These are phyloP conservation scores for Melanotaenia parkinsoni DNA, from an alignment of 2,797 vertebrate species.

Conservation along the genomic window DNA sequence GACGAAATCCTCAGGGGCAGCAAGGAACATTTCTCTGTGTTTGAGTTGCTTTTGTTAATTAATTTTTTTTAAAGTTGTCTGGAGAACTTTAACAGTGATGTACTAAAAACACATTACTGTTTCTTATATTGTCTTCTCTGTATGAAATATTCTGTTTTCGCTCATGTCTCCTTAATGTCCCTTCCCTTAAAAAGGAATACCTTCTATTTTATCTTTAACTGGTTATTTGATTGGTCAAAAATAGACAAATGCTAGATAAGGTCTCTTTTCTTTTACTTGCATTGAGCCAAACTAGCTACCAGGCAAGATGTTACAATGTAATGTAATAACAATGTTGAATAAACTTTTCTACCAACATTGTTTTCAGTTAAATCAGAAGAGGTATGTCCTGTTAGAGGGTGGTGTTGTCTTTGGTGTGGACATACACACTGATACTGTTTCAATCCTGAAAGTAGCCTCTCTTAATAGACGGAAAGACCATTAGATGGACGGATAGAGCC, in stretches of 20 bases:
- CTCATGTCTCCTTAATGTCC: background rate
- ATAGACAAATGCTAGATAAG: background rate
- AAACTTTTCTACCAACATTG: background rate
- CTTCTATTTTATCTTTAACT: background rate
- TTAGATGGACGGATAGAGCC: background rate
- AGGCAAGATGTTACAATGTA: background rate
- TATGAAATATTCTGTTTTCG: background rate
- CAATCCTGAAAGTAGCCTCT: background rate
- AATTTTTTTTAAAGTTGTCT: too few species aligned
- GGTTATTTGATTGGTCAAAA: background rate
- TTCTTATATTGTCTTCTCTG: background rate
- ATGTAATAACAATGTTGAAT: background rate
- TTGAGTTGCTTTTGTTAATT: background rate
- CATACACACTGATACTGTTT: background rate
- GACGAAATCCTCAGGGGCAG: background rate
- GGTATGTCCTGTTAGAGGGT: background rate
- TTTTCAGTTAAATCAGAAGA: background rate
- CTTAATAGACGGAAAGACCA: too few species aligned
- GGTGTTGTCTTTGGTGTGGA: background rate
- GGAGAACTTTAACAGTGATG: background rate
- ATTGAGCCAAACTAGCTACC: background rate
- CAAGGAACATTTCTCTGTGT: background rate
- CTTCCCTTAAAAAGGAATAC: background rate
- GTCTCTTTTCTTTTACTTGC: background rate
- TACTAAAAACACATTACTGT: background rate